These are phyloP conservation scores for Ciona savignyi DNA, from an alignment of 23 tunicate genomes.

Conservation along the genomic window DNA sequence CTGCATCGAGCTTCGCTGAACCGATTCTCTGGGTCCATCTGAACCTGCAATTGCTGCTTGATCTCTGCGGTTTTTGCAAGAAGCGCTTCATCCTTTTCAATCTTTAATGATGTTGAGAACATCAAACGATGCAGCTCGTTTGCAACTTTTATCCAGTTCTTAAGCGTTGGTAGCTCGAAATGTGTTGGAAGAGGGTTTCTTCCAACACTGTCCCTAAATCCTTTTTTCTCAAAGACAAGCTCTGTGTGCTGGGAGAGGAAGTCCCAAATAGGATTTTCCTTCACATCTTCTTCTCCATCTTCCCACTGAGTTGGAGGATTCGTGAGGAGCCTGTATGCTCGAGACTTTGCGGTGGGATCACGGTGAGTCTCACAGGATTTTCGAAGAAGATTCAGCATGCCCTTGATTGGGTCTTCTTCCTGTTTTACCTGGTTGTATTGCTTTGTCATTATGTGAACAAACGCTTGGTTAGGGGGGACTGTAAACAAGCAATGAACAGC, in stretches of 20 bases:
- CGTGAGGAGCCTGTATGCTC: conserved; percentile 65
- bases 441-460: conserved; percentile 88
- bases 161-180: conserved; percentile 82
- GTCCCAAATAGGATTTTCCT: conserved; percentile 37
- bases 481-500: conserved; percentile 91
- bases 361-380: conserved; percentile 74
- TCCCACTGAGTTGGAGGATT: conserved; percentile 75
- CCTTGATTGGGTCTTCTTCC: conserved; percentile 62
- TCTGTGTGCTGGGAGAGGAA: conserved; percentile 69
- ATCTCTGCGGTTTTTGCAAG: conserved; percentile 33
- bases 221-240: conserved; percentile 77
- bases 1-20: conserved; percentile 92
- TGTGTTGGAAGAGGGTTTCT: conserved; percentile 83
- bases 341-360: conserved; percentile 56
- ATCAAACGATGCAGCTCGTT: conserved; percentile 54
- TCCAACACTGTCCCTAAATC: conserved; percentile 85
- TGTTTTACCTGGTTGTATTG: conserved; percentile 34
- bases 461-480: conserved; percentile 92
- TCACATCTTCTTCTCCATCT: conserved; percentile 16
- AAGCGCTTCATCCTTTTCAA: conserved; percentile 11
- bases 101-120: conserved; percentile 26
- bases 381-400: conserved; percentile 55
- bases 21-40: conserved; percentile 73
- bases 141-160: conserved; percentile 90
- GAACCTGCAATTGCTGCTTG: conserved; percentile 22